Percentiles rank a stretch among this genome's conserved stretches.
Conservation (phyloP, 2,113 vertebrate genomes). For the Ibidorhyncha struthersii region DNA sequence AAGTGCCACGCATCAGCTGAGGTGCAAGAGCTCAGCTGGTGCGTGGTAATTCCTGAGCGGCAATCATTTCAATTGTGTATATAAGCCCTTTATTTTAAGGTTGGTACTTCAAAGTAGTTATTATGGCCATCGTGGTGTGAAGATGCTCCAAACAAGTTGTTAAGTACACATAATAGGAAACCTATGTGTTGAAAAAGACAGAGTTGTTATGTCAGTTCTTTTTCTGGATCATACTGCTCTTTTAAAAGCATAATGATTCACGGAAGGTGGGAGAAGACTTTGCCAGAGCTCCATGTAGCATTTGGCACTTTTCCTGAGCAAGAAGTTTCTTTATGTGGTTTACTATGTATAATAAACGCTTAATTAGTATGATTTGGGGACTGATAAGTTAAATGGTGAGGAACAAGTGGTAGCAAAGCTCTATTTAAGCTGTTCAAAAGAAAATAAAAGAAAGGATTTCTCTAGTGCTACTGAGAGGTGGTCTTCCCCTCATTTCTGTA, state of each 20-base stretch:
- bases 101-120: constrained; percentile 36
- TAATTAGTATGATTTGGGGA: constrained; percentile 61
- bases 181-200: constrained; percentile 3
- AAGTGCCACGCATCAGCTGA: background rate
- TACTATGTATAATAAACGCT: constrained; percentile 34
- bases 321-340: constrained; percentile 54
- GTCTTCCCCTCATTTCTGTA: background rate
- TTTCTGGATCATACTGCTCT: background rate
- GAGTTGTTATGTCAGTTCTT: constrained; percentile 3
- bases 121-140: constrained; percentile 36
- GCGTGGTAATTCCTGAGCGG: background rate
- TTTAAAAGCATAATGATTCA: constrained; percentile 29
- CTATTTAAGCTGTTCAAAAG: background rate
- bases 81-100: constrained; percentile 36
- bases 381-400: constrained; percentile 52
- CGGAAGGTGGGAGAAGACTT: constrained; percentile 1
- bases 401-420: constrained; percentile 43
- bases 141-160: constrained; percentile 23
- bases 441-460: background rate
- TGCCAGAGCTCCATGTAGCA: constrained; percentile 10
- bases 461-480: background rate
- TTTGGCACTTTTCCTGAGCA: constrained; percentile 56
- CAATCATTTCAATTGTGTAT: constrained; percentile 1
- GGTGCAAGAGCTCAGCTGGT: background rate
- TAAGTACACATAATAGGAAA: constrained; percentile 20